These are phyloP conservation scores for Atethmia centrago DNA, from an alignment of 2,888 invertebrate genomes.

Conservation along the genomic window DNA sequence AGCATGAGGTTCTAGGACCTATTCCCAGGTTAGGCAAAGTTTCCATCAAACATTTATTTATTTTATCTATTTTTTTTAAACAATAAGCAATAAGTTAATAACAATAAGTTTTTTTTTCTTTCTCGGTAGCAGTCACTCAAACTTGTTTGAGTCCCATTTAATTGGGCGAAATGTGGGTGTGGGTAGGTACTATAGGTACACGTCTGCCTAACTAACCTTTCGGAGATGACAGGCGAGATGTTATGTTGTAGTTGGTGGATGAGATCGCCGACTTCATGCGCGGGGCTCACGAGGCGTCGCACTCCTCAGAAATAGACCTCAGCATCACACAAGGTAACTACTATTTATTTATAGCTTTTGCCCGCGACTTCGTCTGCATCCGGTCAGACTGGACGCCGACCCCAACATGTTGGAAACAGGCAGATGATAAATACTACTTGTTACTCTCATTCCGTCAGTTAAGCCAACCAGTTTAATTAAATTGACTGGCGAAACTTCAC, in stretches of 20 bases:
- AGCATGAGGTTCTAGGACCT: background rate
- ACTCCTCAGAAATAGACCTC: conserved; percentile 77
- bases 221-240: background rate
- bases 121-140: no score
- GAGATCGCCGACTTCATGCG: conserved; percentile 69
- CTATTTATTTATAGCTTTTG: background rate
- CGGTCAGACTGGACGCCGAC: background rate
- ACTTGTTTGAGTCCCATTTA: no score
- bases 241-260: conserved; percentile 10
- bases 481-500: no score
- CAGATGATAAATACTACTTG: no score
- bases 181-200: background rate
- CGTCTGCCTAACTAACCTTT: background rate
- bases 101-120: no score
- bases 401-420: background rate
- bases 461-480: no score
- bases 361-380: background rate
- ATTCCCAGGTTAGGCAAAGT: background rate
- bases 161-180: background rate
- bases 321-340: conserved; percentile 35
- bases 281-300: conserved; percentile 75
- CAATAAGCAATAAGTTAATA: no score
- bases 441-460: no score
- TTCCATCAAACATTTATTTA: no score
- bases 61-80: no score